phyloP scores from a whole-genome alignment of 2,888 invertebrate species.

The Scaeva pyrastri region DNA sequence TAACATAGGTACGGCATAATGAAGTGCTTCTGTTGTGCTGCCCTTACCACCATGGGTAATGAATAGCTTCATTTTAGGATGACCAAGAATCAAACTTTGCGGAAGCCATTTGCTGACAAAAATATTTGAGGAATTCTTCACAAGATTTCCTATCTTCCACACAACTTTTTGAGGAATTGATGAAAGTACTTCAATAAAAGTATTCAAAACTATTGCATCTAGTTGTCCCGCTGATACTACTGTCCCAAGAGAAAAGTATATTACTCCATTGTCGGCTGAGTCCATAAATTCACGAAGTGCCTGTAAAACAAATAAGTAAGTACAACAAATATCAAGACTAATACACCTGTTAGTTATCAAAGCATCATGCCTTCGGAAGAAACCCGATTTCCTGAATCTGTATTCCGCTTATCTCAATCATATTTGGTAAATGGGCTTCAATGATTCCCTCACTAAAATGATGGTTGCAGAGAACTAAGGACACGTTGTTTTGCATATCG shows the following conservation, averaged over 20 bases:
- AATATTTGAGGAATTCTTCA: slow-evolving; percentile 79
- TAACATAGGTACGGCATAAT: slow-evolving; percentile 90
- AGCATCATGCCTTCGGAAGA: slow-evolving; percentile 29
- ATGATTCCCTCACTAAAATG: slow-evolving; percentile 81
- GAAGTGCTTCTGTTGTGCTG: slow-evolving; percentile 91
- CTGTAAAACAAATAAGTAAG: neutral
- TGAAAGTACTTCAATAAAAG: slow-evolving; percentile 37
- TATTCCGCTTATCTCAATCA: slow-evolving; percentile 81
- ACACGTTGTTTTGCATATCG: slow-evolving; percentile 78
- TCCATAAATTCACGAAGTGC: slow-evolving; percentile 40
- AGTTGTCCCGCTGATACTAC: slow-evolving; percentile 37
- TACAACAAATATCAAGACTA: neutral
- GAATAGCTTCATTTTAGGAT: slow-evolving; percentile 86
- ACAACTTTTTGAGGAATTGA: slow-evolving; percentile 51
- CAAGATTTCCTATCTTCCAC: slow-evolving; percentile 43
- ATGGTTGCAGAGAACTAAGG: slow-evolving; percentile 79
- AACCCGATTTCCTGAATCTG: slow-evolving; percentile 75
- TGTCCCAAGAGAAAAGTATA: slow-evolving; percentile 60
- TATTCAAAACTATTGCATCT: neutral
- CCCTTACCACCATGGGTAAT: slow-evolving; percentile 86
- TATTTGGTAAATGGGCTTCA: slow-evolving; percentile 79
- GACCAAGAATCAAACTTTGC: slow-evolving; percentile 90
- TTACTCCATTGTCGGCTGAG: slow-evolving; percentile 42
- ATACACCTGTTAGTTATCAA: neutral
- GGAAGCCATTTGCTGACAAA: slow-evolving; percentile 83